phyloP scores from a whole-genome alignment of 2,888 invertebrate species.

The Cybosia mesomella region DNA sequence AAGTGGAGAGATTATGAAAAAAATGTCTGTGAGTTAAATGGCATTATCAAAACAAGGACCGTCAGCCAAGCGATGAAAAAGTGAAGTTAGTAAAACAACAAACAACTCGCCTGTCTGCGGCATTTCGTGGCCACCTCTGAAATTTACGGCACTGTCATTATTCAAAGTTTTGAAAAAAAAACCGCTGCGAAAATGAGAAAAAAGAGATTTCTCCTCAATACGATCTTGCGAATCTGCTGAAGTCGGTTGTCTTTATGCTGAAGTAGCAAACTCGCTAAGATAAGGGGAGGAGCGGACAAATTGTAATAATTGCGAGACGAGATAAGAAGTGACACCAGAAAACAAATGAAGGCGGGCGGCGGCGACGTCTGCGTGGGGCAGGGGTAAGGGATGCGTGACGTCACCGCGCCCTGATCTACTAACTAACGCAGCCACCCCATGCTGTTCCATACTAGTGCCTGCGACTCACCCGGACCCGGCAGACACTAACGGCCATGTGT shows the following conservation, averaged over 20 bases:
- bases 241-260: slow-evolving; percentile 82
- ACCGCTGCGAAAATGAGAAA: slow-evolving; percentile 72
- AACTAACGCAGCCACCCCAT: slow-evolving; percentile 57
- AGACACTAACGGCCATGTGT: slow-evolving; percentile 56
- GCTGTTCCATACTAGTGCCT: not conserved
- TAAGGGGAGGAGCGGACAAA: slow-evolving; percentile 87
- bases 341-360: slow-evolving; percentile 84
- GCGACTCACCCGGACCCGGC: slow-evolving; percentile 50
- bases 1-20: slow-evolving; percentile 50
- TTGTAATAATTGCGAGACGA: slow-evolving; percentile 87
- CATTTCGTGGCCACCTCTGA: slow-evolving; percentile 74
- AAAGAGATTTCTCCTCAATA: slow-evolving; percentile 74
- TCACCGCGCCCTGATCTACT: slow-evolving; percentile 65
- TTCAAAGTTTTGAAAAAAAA: slow-evolving; percentile 78
- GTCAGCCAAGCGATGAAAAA: slow-evolving; percentile 73
- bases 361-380: slow-evolving; percentile 53
- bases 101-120: slow-evolving; percentile 71
- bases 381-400: slow-evolving; percentile 68
- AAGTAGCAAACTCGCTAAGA: slow-evolving; percentile 83
- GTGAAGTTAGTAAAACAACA: slow-evolving; percentile 77
- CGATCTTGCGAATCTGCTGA: slow-evolving; percentile 84
- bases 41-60: slow-evolving; percentile 70
- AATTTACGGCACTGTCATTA: slow-evolving; percentile 80
- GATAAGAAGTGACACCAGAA: slow-evolving; percentile 87
- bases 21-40: slow-evolving; percentile 60